A percentile compares a stretch with the other conserved stretches of the same genome.
These are phyloP conservation scores for Leucoptera coffeella DNA, from an alignment of 2,888 invertebrate genomes.

Conservation along the genomic window DNA sequence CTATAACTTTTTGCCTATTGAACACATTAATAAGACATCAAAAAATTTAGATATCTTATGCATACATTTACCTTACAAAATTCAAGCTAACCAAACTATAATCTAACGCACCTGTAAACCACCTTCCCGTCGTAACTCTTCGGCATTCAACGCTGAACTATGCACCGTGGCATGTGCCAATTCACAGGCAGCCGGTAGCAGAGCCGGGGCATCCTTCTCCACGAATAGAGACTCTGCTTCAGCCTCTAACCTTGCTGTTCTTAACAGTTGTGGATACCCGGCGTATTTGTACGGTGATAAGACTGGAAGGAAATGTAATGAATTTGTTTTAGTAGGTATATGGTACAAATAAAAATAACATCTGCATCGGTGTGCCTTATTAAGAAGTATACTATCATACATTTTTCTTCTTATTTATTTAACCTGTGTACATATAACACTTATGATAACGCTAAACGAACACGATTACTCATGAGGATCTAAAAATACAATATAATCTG, in stretches of 20 bases:
- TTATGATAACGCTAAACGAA: no score
- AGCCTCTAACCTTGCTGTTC: slow-evolving; percentile 91
- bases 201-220: slow-evolving; percentile 18
- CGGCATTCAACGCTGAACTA: slow-evolving; percentile 95
- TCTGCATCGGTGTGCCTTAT: no score
- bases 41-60: no score
- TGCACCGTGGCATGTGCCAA: slow-evolving; percentile 94
- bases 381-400: no score
- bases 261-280: slow-evolving; percentile 94
- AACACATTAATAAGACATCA: no score
- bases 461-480: no score
- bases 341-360: neutral
- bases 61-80: neutral
- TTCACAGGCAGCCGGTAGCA: slow-evolving; percentile 89
- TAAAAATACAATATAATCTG: no score
- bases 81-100: neutral
- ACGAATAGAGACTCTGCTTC: slow-evolving; percentile 88
- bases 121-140: slow-evolving; percentile 90
- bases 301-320: no score
- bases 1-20: no score
- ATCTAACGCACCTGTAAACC: slow-evolving; percentile 66
- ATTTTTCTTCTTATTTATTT: no score
- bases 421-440: no score
- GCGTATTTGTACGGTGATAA: slow-evolving; percentile 97
- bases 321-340: neutral